Evolutionary conservation across 2,888 invertebrate species (phyloP), one percentile per base, ranked within the genome.

Genomic region (Xanthia togata): DNA sequence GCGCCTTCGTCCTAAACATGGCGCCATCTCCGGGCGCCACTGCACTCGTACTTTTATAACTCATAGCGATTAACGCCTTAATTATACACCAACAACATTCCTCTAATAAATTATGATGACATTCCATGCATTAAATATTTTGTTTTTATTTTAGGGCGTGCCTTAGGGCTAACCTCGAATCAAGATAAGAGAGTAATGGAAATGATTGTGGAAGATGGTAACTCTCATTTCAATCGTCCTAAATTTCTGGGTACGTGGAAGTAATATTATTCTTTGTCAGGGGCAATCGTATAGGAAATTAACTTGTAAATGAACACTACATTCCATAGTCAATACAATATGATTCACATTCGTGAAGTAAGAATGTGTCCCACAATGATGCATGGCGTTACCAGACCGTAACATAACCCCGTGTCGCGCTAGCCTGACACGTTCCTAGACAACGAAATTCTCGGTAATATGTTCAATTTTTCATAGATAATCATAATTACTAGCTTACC

Each of bases 401-500:
- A 89, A 88, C 73, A 73, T 78, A 81, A 88, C 64, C 79, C 85
- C 72, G 55, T 64, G 76, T 59, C 83, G 55, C 73, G 76, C 74
- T 44, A 78, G 71, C 75, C 70, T 76, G 81, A 83, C 83, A 89
- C 85, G 85, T 87, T 87, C 86, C 84, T 88, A 88, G 87, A 84
- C 84, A 38, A 75, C 76, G 44, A 72, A 87, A 82, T 93, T 93
- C 93, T 87, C 69, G 76, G 93, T 92, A 93, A 90, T 87, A 81
- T 83, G 88, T 88, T 87, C 84, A 92, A 89, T 90, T 93, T 93
- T 92, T 87, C 87, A 90, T 91, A 91, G 90, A 91, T 85, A 91
- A 91, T 90, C 91, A 91, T 90, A 92, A 91, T 89, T 89, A 83
- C 84, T 90, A 91, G 89, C 87, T 90, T 91, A 90, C 90, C 91